Evolutionary conservation across 2,888 invertebrate species (phyloP), one percentile per base, ranked within the genome.

Genomic region (Dynastes tityus): DNA sequence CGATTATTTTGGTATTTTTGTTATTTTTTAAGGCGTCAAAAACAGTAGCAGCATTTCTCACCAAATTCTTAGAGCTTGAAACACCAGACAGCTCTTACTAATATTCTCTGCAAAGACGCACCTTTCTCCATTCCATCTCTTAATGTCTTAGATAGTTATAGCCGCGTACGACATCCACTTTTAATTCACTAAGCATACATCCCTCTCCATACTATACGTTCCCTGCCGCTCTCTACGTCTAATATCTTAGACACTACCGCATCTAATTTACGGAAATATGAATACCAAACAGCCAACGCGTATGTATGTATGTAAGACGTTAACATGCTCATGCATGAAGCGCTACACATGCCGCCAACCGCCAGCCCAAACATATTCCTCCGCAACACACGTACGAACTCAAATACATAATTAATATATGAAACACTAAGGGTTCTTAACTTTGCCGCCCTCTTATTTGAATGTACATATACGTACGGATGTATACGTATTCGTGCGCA

Each of bases 351-450:
- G 49, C 68, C 22, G 51, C 68, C 55, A 8, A 22, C 55, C 22
- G n/a, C 55, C 40, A 68, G 29, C 68, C 68, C 27, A 68, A 68
- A 68, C 68, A 49, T 68, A 68, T 68, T 49, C 68, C 51, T 32
- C 27, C 63, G n/a, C 29, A 27, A 68, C 51, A 68, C 13, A 51
- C 22, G 29, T 40, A n/a, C 68, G 27, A 68, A 68, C 51, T 68
- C 68, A 68, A 68, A 68, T 68, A 68, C 68, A 68, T 68, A 68
- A 68, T 68, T 68, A 68, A 68, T 68, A 63, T 63, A 68, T 51
- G 45, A 67, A 68, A 68, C 68, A 51, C 51, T 51, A 29, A 29
- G 51, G 68, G 68, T 68, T 68, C 68, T 68, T 68, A 68, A 68
- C 68, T 51, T 68, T 13, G 29, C 68, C 3, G 51, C 51, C 51